phyloP scores from a whole-genome alignment of 2,888 invertebrate genomes.

The Drosophila rellima region DNA sequence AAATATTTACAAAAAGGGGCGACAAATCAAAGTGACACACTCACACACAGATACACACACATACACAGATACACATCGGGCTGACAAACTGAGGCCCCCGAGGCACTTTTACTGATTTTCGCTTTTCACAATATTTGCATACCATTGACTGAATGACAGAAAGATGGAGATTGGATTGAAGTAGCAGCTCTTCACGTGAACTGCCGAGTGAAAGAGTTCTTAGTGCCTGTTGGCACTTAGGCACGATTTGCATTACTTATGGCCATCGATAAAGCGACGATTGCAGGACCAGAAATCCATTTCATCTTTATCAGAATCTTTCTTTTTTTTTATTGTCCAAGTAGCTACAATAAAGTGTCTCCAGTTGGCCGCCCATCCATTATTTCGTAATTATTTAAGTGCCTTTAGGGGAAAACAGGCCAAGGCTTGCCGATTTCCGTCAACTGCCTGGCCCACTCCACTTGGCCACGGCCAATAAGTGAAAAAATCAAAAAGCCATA shows the following conservation, averaged over 20 bases:
- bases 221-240: slow-evolving; percentile 60
- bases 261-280: slow-evolving; percentile 40
- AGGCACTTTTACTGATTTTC: slow-evolving; percentile 70
- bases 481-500: slow-evolving; percentile 84
- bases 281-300: slow-evolving; percentile 22
- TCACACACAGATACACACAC: slow-evolving; percentile 14
- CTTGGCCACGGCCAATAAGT: slow-evolving; percentile 71
- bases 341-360: slow-evolving; percentile 40
- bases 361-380: slow-evolving; percentile 58
- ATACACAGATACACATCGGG: slow-evolving; percentile 17
- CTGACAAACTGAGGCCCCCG: slow-evolving; percentile 49
- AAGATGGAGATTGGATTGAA: neutral
- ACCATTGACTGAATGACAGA: slow-evolving; percentile 43
- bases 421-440: neutral
- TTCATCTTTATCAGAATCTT: slow-evolving; percentile 9
- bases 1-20: slow-evolving; percentile 73
- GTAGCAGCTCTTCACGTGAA: slow-evolving; percentile 44
- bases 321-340: slow-evolving; percentile 12
- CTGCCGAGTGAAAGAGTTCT: slow-evolving; percentile 64
- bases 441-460: slow-evolving; percentile 2
- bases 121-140: slow-evolving; percentile 73
- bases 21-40: slow-evolving; percentile 76
- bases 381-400: slow-evolving; percentile 81
- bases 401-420: slow-evolving; percentile 48
- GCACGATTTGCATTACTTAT: slow-evolving; percentile 76